These are phyloP conservation scores for Galagoides demidoff DNA, from an alignment of 2,797 vertebrate genomes.

Conservation along the genomic window DNA sequence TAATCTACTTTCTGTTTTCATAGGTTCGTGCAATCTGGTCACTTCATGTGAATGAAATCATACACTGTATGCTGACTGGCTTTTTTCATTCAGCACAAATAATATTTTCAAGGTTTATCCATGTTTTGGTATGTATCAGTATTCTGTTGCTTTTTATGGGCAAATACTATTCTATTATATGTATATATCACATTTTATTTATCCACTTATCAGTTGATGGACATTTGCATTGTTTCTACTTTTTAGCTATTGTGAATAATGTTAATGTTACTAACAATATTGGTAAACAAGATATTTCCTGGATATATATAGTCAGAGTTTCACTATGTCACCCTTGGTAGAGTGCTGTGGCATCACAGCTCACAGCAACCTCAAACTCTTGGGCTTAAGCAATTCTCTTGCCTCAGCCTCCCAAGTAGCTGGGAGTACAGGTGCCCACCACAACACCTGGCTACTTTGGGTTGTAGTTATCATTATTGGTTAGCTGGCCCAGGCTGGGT, in stretches of 20 bases:
- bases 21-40: background rate
- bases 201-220: background rate
- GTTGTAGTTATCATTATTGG: no score
- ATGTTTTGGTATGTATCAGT: background rate
- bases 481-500: background rate
- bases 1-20: background rate
- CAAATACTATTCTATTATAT: background rate
- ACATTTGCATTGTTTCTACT: background rate
- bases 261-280: slow-evolving; percentile 7
- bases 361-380: no score
- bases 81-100: background rate
- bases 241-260: background rate
- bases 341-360: no score
- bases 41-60: background rate
- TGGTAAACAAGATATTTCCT: background rate
- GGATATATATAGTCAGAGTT: background rate
- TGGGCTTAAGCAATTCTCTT: no score
- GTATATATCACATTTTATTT: background rate
- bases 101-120: background rate
- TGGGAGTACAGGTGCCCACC: no score
- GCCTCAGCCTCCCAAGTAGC: no score
- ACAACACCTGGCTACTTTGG: no score
- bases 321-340: no score
- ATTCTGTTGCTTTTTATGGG: background rate
- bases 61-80: background rate